phyloP scores from a whole-genome alignment of 1,140 invertebrate genomes.

The Anoplophora glabripennis region DNA sequence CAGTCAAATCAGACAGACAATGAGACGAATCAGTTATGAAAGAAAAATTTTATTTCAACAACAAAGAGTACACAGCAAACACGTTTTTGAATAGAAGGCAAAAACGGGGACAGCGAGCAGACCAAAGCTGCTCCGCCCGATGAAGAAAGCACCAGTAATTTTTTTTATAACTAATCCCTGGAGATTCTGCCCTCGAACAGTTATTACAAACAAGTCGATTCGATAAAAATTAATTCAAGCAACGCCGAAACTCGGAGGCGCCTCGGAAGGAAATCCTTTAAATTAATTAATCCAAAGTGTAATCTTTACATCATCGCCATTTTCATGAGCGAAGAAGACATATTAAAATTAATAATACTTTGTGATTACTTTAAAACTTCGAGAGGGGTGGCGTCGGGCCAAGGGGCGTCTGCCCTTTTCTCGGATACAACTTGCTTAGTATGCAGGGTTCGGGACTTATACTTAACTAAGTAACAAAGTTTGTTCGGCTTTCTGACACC shows the following conservation, averaged over 20 bases:
- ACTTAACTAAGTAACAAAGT: slow-evolving; percentile 3
- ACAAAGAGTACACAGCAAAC: too few relatives aligned
- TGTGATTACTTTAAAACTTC: slow-evolving; percentile 31
- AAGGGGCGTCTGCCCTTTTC: not conserved
- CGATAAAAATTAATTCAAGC: too few relatives aligned
- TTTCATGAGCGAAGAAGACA: slow-evolving; percentile 18
- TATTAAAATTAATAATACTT: slow-evolving; percentile 34
- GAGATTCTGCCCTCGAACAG: too few relatives aligned
- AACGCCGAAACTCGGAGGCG: not conserved
- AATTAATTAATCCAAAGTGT: slow-evolving; percentile 19
- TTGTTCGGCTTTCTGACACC: not conserved
- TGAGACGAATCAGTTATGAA: too few relatives aligned
- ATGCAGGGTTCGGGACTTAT: slow-evolving; percentile 4
- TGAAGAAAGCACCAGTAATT: too few relatives aligned
- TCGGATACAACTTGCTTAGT: slow-evolving; percentile 2
- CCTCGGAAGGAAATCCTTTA: slow-evolving; percentile 6
- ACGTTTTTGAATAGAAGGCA: too few relatives aligned
- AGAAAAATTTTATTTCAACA: too few relatives aligned
- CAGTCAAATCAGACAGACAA: too few relatives aligned
- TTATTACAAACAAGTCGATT: too few relatives aligned
- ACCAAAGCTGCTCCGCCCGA: too few relatives aligned
- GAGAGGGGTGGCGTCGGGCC: slow-evolving; percentile 10
- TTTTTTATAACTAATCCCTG: too few relatives aligned
- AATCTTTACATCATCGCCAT: slow-evolving; percentile 17
- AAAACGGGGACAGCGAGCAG: too few relatives aligned